A percentile compares a stretch with the other conserved stretches of the same genome.
phyloP scores from a whole-genome alignment of 2,113 vertebrate genomes.

The Daboia siamensis region DNA sequence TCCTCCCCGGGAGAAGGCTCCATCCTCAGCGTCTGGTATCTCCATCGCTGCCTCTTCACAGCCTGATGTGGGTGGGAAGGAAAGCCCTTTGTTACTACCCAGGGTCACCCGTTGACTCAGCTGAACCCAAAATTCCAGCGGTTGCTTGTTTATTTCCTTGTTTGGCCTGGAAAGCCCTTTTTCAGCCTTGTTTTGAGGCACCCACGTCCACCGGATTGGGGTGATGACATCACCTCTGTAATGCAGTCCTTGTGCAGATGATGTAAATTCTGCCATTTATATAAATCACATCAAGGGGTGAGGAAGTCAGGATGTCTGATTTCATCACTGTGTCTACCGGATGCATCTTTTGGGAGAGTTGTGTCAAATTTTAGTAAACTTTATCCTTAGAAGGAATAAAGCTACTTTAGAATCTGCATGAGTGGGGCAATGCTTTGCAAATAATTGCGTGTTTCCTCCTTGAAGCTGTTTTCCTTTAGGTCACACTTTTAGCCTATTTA shows the following conservation, averaged over 20 bases:
- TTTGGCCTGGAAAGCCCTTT: background rate
- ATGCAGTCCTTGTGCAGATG: background rate
- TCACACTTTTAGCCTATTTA: background rate
- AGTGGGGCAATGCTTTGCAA: background rate
- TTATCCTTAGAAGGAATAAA: slow-evolving; percentile 47
- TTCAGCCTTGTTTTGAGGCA: slow-evolving; percentile 12
- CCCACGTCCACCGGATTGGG: background rate
- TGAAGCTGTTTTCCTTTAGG: background rate
- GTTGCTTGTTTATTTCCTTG: background rate
- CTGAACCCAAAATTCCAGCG: too few species aligned
- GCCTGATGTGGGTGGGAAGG: background rate
- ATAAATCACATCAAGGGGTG: background rate
- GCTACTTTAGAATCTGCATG: slow-evolving; percentile 11
- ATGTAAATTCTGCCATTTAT: background rate
- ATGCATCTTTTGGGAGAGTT: background rate
- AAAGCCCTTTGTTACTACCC: background rate
- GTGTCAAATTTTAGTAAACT: slow-evolving; percentile 26
- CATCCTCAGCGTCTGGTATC: background rate
- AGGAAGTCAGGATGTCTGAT: background rate
- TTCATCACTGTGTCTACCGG: background rate
- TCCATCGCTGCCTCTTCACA: background rate
- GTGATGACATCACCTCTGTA: background rate
- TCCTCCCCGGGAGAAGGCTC: background rate
- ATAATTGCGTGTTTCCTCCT: background rate
- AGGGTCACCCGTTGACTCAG: background rate